phyloP scores from a whole-genome alignment of 2,797 vertebrate species.

The Phoxinus dragarum region DNA sequence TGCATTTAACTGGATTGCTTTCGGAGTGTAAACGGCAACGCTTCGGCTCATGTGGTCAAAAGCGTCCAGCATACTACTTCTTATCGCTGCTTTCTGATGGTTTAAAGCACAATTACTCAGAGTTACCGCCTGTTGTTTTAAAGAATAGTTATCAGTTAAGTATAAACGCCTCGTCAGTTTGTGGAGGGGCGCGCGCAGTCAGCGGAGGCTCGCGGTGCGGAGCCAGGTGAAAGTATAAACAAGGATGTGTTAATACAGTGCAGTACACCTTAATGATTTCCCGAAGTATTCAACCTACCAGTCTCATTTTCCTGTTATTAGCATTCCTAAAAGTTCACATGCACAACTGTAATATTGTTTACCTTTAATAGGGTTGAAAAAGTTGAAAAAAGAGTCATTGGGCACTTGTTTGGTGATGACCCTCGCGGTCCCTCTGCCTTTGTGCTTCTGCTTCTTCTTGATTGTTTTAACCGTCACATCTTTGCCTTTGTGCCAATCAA shows the following conservation, averaged over 20 bases:
- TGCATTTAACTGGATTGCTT: too few species aligned
- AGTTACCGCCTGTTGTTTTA: neutral
- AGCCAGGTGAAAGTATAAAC: neutral
- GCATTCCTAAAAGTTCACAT: neutral
- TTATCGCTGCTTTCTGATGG: neutral
- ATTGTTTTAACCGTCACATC: conserved; percentile 96
- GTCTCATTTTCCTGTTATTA: neutral
- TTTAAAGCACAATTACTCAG: neutral
- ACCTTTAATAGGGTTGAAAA: conserved; percentile 97
- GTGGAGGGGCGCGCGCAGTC: neutral
- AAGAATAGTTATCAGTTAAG: neutral
- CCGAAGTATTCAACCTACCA: neutral
- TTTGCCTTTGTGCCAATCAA: conserved; percentile 97
- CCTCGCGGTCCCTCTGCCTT: conserved; percentile 93
- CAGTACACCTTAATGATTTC: neutral
- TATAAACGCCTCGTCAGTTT: neutral
- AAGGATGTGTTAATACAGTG: neutral
- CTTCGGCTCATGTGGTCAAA: too few species aligned
- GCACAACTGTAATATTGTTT: neutral
- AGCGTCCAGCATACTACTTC: neutral
- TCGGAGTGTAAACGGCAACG: too few species aligned
- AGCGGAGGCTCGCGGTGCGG: neutral
- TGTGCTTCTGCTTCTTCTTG: conserved; percentile 98
- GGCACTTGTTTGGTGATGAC: conserved; percentile 97
- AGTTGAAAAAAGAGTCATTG: conserved; percentile 98